phyloP scores from a whole-genome alignment of 2,888 invertebrate species.

The Oegoconia quadripuncta region DNA sequence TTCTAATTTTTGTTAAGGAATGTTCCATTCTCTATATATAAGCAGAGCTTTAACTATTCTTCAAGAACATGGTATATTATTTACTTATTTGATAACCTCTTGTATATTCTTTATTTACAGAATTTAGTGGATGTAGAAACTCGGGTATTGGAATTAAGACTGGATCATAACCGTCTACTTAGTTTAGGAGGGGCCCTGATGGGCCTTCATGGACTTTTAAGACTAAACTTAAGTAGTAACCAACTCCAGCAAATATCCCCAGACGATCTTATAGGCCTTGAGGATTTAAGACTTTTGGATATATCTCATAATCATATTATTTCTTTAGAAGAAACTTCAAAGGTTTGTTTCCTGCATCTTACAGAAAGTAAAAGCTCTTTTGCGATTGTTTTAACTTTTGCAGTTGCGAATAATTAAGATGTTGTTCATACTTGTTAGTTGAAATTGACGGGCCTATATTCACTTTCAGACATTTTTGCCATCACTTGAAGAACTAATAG shows the following conservation, averaged over 20 bases:
- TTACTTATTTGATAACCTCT: too few relatives aligned
- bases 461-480: conserved; percentile 86
- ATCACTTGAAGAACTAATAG: conserved; percentile 85
- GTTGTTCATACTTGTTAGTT: too few relatives aligned
- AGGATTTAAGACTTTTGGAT: conserved; percentile 85
- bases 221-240: conserved; percentile 87
- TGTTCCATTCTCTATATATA: too few relatives aligned
- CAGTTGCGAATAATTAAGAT: too few relatives aligned
- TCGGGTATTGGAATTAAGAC: conserved; percentile 83
- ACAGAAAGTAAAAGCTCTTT: conserved; percentile 11
- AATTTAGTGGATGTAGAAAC: conserved; percentile 89
- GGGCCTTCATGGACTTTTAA: conserved; percentile 85
- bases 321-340: conserved; percentile 89
- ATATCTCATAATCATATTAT: conserved; percentile 87
- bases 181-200: conserved; percentile 86
- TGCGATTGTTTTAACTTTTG: conserved; percentile 30
- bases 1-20: too few relatives aligned
- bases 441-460: too few relatives aligned
- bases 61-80: too few relatives aligned
- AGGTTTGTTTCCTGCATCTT: conserved; percentile 71
- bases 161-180: conserved; percentile 86
- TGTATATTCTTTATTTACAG: too few relatives aligned
- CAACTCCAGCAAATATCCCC: conserved; percentile 85
- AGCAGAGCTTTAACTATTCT: too few relatives aligned
- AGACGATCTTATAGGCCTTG: conserved; percentile 88